These are phyloP conservation scores for Potamarius usumacintae DNA, from an alignment of 2,113 vertebrate species.

Conservation along the genomic window DNA sequence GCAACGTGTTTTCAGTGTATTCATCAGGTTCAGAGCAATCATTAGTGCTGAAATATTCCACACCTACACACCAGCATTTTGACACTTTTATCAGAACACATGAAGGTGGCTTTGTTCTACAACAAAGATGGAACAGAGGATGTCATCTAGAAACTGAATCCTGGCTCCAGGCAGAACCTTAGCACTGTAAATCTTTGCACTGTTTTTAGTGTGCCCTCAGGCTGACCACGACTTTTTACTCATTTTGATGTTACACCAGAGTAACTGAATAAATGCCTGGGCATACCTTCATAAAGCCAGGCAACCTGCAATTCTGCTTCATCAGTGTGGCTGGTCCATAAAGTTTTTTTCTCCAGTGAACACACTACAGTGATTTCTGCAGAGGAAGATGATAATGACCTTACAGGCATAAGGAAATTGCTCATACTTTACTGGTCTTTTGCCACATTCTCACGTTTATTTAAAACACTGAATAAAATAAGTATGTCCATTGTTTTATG, in stretches of 20 bases:
- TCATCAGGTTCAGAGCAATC: background rate
- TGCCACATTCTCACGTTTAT: background rate
- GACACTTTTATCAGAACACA: conserved; percentile 1
- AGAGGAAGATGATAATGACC: conserved; percentile 2
- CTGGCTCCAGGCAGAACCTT: conserved; percentile 5
- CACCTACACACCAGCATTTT: background rate
- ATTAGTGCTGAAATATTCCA: background rate
- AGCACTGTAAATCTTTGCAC: background rate
- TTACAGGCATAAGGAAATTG: background rate
- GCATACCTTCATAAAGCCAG: conserved; percentile 36
- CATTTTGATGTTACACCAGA: conserved; percentile 14
- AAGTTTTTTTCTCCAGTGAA: background rate
- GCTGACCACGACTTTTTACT: background rate
- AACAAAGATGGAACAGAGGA: background rate
- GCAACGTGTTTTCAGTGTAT: background rate
- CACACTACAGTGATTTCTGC: conserved; percentile 7
- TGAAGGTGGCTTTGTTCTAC: conserved; percentile 1
- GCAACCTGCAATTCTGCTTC: conserved; percentile 14
- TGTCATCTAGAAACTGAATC: background rate
- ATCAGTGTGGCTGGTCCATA: conserved; percentile 12
- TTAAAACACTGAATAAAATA: background rate
- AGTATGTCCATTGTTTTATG: background rate
- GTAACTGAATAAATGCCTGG: conserved; percentile 21
- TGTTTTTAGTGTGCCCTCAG: background rate
- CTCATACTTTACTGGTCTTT: background rate